Conservation (phyloP, 2,888 invertebrate genomes). For the Trilocha varians region DNA sequence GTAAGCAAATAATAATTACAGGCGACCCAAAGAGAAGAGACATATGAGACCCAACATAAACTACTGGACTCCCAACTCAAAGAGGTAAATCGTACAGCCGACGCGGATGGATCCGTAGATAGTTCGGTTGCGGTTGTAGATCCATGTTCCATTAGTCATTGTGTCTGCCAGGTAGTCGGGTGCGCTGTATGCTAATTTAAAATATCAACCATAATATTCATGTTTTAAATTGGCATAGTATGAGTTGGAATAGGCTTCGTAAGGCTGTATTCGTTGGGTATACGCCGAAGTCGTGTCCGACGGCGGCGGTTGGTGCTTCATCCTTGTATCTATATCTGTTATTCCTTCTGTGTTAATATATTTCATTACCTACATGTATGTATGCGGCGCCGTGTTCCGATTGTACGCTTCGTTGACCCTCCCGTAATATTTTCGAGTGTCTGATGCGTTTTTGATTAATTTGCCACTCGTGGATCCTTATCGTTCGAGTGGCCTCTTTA, state of each 20-base stretch:
- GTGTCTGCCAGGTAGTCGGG: constrained; percentile 38
- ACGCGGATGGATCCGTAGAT: constrained; percentile 42
- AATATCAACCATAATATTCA: constrained; percentile 13
- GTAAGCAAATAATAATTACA: constrained; percentile 73
- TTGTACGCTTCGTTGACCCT: constrained; percentile 43
- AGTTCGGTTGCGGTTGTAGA: constrained; percentile 62
- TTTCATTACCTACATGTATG: constrained; percentile 46
- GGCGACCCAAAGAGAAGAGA: constrained; percentile 97
- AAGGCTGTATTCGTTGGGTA: constrained; percentile 52
- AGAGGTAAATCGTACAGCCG: constrained; percentile 82
- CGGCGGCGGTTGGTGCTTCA: constrained; percentile 70
- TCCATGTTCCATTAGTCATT: constrained; percentile 56
- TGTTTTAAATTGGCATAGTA: constrained; percentile 17
- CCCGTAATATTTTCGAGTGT: constrained; percentile 9
- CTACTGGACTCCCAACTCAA: constrained; percentile 90
- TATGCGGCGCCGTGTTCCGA: constrained; percentile 51
- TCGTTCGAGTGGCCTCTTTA: constrained; percentile 7
- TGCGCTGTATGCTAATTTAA: constrained; percentile 23
- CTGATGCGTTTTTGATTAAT: constrained; percentile 11
- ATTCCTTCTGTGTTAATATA: constrained; percentile 47
- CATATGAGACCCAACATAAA: constrained; percentile 92
- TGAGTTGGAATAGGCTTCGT: constrained; percentile 22
- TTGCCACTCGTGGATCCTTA: constrained; percentile 8
- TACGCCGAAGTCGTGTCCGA: constrained; percentile 46
- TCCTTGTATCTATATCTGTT: constrained; percentile 55